Conservation (phyloP, 37 sponge, comb jelly and placozoan genomes). For the Aphrocallistes beatrix region DNA sequence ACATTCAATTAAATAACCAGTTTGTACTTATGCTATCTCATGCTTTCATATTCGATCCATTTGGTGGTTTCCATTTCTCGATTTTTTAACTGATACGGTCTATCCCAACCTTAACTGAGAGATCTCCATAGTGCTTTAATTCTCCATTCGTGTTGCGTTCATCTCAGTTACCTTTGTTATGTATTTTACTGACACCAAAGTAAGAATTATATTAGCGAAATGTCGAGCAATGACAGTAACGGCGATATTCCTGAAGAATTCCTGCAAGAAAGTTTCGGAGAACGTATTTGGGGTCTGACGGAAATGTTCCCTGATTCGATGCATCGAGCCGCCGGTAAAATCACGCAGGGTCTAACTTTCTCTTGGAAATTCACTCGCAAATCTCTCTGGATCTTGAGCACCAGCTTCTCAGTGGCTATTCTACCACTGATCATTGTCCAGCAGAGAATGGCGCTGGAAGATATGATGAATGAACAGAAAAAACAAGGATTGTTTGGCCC, state of each 20-base stretch:
- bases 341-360: background rate
- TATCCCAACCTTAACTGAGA: no score
- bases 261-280: background rate
- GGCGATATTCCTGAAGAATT: background rate
- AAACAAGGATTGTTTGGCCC: background rate
- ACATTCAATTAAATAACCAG: no score
- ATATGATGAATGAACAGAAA: conserved; percentile 8
- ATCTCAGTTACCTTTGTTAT: no score
- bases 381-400: conserved; percentile 3
- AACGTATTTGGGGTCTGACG: background rate
- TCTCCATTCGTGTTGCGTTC: no score
- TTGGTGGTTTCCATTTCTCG: no score
- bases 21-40: no score
- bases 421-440: background rate
- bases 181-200: no score
- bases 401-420: background rate
- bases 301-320: background rate
- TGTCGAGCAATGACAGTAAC: background rate
- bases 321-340: background rate
- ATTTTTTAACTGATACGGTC: no score
- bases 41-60: no score
- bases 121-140: no score
- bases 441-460: background rate
- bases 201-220: no score
- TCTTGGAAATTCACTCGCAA: conserved; percentile 2